Base-by-base conservation (phyloP, 2,888 invertebrate genomes). In the Germaria angustata region DNA sequence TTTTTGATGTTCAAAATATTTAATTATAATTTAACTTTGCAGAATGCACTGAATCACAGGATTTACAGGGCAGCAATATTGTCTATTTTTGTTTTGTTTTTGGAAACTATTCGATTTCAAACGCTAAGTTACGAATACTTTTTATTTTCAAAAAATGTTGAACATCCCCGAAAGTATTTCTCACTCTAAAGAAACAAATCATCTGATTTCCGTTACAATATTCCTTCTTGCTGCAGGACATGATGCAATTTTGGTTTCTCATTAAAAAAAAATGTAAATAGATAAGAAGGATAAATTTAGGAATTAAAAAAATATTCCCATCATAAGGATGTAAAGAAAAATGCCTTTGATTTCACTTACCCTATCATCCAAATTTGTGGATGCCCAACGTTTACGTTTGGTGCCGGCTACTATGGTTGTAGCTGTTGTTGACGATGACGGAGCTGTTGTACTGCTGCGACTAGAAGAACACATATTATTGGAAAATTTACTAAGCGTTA, bases 351-450 rank as follows among this genome's bases (percentile, higher is more conserved):
- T 32, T 71, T 63, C 17, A 80, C 86, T 85, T 84, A 86, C 86
- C 80, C 83, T 81, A 65, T 78, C 71, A 51, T 75, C 73, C 39
- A 63, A 80, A 73, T 61, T 84, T 68, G 73, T 32, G 13, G 84
- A 79, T 24, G 55, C 28, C 49, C 66, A 80, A 39, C 84, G 84
- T 80, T 86, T 86, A 46, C 86, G 84, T 71, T 82, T 85, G 34
- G 34, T 39, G 44, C 53, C 68, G 72, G 24, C 51, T 41, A 55
- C 59, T 39, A 59, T 41, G 20, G 77, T 51, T 36, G 66, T 73
- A 46, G 82, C 75, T 28, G 82, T 17, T 24, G 71, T 63, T 28
- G 61, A 59, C 7, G 75, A 22, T 9, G 34, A 57, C 15, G 49
- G 55, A 9, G 51, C 20, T 76, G 61, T 61, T 49, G 41, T 76